These are phyloP conservation scores for Drosophila melanica DNA, from an alignment of 1,140 invertebrate genomes.

Conservation along the genomic window DNA sequence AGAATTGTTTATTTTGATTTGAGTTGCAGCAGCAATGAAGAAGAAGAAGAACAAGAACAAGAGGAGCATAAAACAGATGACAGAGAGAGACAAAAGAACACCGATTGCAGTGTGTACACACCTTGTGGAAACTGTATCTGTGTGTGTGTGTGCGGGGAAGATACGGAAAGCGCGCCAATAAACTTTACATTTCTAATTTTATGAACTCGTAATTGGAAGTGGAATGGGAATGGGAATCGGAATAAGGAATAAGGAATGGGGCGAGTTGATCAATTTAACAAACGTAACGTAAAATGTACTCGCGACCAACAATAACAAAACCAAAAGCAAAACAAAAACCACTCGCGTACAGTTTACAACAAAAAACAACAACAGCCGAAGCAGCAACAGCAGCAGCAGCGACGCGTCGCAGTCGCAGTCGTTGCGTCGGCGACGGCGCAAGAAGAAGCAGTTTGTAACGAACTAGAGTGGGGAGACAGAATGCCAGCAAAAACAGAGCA, in stretches of 20 bases:
- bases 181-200: constrained; percentile 57
- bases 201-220: constrained; percentile 34
- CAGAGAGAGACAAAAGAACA: constrained; percentile 28
- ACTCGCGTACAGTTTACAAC: constrained; percentile 57
- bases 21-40: constrained; percentile 18
- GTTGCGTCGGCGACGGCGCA: constrained; percentile 10
- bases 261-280: constrained; percentile 47
- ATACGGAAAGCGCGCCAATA: constrained; percentile 54
- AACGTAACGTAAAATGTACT: constrained; percentile 49
- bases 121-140: neutral
- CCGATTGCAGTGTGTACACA: constrained; percentile 11
- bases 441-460: constrained; percentile 81
- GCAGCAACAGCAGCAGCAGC: constrained; percentile 14
- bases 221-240: neutral
- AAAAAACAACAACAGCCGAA: constrained; percentile 34
- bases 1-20: constrained; percentile 64
- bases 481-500: constrained; percentile 69
- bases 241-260: neutral
- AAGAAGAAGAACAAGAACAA: constrained; percentile 2
- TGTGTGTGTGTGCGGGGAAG: neutral
- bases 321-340: constrained; percentile 24
- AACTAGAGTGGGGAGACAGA: constrained; percentile 75
- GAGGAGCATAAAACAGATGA: constrained; percentile 22
- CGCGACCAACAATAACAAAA: constrained; percentile 7
- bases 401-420: constrained; percentile 2